phyloP scores from a whole-genome alignment of 2,113 vertebrate genomes.

The Egretta garzetta region DNA sequence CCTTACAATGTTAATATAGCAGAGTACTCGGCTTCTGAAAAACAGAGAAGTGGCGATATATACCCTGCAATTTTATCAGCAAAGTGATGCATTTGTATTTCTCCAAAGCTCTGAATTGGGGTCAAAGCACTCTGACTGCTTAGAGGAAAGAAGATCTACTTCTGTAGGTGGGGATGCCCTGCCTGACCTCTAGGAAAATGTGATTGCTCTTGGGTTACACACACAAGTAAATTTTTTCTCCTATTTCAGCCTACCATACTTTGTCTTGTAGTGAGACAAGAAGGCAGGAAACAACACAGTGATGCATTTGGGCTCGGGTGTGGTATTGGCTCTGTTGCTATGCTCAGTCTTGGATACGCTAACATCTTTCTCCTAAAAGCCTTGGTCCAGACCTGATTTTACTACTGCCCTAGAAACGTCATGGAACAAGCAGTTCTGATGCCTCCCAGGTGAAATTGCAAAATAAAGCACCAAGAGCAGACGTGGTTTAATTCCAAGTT shows the following conservation, averaged over 20 bases:
- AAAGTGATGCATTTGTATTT: neutral
- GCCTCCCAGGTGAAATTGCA: neutral
- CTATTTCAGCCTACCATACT: neutral
- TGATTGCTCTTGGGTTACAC: neutral
- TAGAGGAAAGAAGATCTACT: neutral
- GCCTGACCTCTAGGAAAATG: neutral
- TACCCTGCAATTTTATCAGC: constrained; percentile 15
- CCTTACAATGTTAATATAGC: neutral
- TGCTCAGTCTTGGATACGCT: neutral
- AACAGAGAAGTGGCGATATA: fast-evolving
- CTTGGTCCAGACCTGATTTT: neutral
- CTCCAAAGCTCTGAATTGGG: neutral
- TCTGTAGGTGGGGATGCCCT: neutral
- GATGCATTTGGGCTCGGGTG: neutral
- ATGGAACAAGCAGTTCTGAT: neutral
- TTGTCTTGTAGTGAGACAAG: neutral
- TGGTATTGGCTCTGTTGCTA: neutral
- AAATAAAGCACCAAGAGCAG: neutral
- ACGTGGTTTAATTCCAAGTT: neutral
- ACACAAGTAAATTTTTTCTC: neutral
- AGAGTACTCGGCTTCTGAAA: neutral
- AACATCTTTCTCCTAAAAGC: neutral
- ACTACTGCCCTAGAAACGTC: neutral
- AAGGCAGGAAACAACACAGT: neutral
- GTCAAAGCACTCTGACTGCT: neutral